Evolutionary conservation across 2,888 invertebrate species (phyloP).

Genomic region (Thalpophila matura): DNA sequence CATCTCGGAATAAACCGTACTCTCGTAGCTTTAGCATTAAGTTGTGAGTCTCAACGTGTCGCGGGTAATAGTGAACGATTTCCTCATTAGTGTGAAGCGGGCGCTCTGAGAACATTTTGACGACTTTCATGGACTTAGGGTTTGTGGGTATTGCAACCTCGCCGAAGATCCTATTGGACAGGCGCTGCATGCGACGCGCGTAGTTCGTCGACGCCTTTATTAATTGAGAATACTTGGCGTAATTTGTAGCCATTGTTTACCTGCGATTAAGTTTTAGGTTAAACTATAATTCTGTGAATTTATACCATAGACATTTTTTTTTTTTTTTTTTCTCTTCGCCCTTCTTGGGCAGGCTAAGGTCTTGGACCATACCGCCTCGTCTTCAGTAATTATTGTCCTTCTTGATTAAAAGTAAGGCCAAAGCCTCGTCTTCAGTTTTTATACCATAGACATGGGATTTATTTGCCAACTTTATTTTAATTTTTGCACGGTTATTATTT

Average conservation of each 20-base stretch:
- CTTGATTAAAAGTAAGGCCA: no score
- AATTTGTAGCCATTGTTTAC: constrained; percentile 89
- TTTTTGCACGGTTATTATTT: no score
- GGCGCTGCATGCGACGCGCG: constrained; percentile 95
- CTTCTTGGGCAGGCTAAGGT: no score
- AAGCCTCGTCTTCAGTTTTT: no score
- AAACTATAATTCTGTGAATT: not conserved
- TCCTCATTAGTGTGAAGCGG: constrained; percentile 94
- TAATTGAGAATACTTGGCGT: constrained; percentile 93
- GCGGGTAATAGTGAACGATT: constrained; percentile 96
- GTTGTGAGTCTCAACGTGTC: constrained; percentile 94
- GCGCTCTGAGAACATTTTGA: constrained; percentile 94
- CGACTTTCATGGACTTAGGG: constrained; percentile 94
- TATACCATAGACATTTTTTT: not conserved
- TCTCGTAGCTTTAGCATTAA: constrained; percentile 94
- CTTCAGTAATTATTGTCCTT: no score
- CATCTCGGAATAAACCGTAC: constrained; percentile 96
- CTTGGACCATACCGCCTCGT: no score
- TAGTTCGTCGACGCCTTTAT: constrained; percentile 94
- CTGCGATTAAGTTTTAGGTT: constrained; percentile 26
- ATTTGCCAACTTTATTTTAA: no score
- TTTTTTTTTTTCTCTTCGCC: no score
- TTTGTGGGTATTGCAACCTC: constrained; percentile 95
- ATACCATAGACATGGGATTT: no score
- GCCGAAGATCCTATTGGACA: constrained; percentile 97